Evolutionary conservation across 2,888 invertebrate species (phyloP).

Genomic region (Phyllotreta striolata): DNA sequence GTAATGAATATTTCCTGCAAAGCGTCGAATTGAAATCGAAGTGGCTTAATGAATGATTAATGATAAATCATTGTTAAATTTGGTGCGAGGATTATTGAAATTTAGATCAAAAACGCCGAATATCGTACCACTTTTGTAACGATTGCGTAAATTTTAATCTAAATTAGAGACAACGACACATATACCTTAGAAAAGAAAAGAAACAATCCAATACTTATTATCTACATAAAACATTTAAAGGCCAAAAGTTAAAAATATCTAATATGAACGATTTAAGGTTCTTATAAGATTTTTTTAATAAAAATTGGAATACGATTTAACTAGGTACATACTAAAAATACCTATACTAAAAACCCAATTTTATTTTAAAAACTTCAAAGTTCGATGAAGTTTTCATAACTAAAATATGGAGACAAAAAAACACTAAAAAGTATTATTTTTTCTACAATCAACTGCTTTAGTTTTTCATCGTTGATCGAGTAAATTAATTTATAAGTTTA

Average conservation of each 20-base stretch:
- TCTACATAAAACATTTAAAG: slow-evolving; percentile 27
- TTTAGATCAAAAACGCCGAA: slow-evolving; percentile 53
- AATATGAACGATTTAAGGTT: slow-evolving; percentile 3
- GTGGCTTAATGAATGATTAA: background rate
- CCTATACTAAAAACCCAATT: slow-evolving; percentile 2
- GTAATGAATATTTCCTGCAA: no score
- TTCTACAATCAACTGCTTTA: no score
- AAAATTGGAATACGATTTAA: slow-evolving; percentile 17
- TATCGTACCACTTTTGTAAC: slow-evolving; percentile 51
- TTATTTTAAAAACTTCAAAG: background rate
- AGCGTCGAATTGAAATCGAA: no score
- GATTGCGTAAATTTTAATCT: slow-evolving; percentile 52
- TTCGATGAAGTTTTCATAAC: background rate
- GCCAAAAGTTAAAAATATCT: slow-evolving; percentile 31
- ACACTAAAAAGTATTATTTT: no score
- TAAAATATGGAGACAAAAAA: background rate
- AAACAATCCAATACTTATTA: slow-evolving; percentile 35
- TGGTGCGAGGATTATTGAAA: slow-evolving; percentile 28
- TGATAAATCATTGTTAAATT: slow-evolving; percentile 20
- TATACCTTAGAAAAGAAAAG: slow-evolving; percentile 46
- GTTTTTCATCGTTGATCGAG: no score
- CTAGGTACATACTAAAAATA: background rate
- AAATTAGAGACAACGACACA: slow-evolving; percentile 63
- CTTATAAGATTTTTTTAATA: slow-evolving; percentile 22
- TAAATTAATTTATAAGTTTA: no score